These are phyloP conservation scores for Drosophila arizonae DNA, from an alignment of 1,140 invertebrate species.

Conservation along the genomic window DNA sequence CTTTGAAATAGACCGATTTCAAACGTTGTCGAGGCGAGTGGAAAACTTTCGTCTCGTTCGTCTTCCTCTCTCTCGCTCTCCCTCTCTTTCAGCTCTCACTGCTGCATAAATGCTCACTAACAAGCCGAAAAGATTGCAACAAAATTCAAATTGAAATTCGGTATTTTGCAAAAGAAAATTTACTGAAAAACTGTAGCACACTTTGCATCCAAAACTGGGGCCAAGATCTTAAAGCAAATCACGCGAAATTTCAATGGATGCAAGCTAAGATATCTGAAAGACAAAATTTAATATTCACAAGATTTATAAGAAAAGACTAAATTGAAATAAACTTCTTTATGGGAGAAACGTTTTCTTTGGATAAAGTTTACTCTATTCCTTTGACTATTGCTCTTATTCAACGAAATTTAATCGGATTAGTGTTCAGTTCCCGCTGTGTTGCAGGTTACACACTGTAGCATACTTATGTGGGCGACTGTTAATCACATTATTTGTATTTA, in stretches of 20 bases:
- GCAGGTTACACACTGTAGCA: not conserved
- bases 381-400: not conserved
- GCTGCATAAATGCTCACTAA: slow-evolving; percentile 62
- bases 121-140: slow-evolving; percentile 73
- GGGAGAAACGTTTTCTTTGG: no score
- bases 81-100: not conserved
- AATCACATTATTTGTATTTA: slow-evolving; percentile 17
- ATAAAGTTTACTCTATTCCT: no score
- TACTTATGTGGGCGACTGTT: not conserved
- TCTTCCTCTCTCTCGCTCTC: not conserved
- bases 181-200: slow-evolving; percentile 39
- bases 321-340: no score
- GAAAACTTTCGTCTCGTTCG: slow-evolving; percentile 45
- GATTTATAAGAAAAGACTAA: no score
- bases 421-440: not conserved
- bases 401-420: not conserved
- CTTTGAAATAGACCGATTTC: slow-evolving; percentile 74
- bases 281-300: not conserved
- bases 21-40: slow-evolving; percentile 47
- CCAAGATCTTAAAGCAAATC: not conserved
- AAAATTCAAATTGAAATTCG: slow-evolving; percentile 68
- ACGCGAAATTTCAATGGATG: not conserved
- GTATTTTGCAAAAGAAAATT: slow-evolving; percentile 41
- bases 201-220: slow-evolving; percentile 5
- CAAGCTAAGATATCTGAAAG: not conserved